phyloP scores from a whole-genome alignment of 2,888 invertebrate genomes.

The Antheraea yamamai region DNA sequence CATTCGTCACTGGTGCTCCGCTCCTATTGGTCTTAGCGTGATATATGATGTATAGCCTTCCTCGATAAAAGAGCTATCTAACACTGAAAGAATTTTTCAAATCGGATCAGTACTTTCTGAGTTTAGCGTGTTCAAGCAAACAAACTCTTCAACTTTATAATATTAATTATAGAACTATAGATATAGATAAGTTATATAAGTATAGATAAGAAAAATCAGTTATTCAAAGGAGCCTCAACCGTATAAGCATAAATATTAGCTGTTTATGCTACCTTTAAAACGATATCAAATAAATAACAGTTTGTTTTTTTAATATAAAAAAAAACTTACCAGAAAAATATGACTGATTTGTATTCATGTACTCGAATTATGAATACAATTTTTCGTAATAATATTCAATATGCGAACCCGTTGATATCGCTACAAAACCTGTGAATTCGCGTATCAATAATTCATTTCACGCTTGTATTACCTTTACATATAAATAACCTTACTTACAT shows the following conservation, averaged over 20 bases:
- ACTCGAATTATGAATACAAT: background rate
- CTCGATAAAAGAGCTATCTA: too few species aligned
- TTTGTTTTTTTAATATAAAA: background rate
- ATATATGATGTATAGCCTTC: too few species aligned
- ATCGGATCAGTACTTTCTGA: too few species aligned
- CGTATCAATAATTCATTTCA: background rate
- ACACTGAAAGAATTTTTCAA: too few species aligned
- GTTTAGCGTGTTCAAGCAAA: too few species aligned
- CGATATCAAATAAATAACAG: background rate
- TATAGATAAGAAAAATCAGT: background rate
- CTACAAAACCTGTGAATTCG: background rate
- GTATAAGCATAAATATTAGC: background rate
- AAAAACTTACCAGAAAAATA: background rate
- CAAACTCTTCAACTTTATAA: too few species aligned
- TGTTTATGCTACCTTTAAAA: background rate
- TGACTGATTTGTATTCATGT: background rate
- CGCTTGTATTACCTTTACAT: background rate
- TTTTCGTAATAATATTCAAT: slow-evolving; percentile 5
- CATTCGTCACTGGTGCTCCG: too few species aligned
- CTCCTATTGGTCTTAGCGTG: too few species aligned
- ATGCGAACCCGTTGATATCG: background rate
- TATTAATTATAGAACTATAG: too few species aligned
- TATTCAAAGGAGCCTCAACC: background rate
- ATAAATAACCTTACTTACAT: background rate
- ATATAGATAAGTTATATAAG: too few species aligned